Conservation (phyloP, 2,113 vertebrate species). For the Anser brachyrhynchus region DNA sequence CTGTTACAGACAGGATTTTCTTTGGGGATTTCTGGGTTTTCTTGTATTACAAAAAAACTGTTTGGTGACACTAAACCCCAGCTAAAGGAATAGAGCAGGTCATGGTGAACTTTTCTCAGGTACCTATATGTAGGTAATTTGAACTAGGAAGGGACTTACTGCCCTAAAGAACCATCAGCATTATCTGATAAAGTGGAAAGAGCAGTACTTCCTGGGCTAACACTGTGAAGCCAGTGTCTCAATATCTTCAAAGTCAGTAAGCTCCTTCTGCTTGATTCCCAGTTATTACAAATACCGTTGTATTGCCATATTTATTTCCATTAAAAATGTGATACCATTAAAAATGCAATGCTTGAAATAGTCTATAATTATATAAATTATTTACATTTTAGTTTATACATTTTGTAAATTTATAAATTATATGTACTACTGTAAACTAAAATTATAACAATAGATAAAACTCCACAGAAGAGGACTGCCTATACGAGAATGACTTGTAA, state of each 20-base stretch:
- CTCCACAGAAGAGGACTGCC: neutral
- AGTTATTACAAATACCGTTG: neutral
- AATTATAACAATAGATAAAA: neutral
- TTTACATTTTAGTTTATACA: neutral
- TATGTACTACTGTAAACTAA: neutral
- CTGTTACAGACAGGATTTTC: neutral
- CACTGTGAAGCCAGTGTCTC: neutral
- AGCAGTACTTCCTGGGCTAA: neutral
- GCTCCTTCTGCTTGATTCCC: neutral
- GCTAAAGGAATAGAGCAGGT: neutral
- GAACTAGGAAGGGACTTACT: neutral
- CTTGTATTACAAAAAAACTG: neutral
- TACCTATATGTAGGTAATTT: neutral
- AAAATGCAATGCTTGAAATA: neutral
- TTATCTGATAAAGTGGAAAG: neutral
- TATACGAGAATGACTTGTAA: neutral
- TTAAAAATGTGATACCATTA: neutral
- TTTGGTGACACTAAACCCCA: neutral
- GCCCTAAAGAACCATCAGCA: neutral
- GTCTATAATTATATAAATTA: neutral
- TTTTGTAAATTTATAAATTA: neutral
- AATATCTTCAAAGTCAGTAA: neutral
- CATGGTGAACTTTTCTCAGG: neutral
- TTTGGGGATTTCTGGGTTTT: neutral
- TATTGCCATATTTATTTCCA: neutral